These are phyloP conservation scores for Corydoras maculifer DNA, from an alignment of 2,113 vertebrate genomes.

Conservation along the genomic window DNA sequence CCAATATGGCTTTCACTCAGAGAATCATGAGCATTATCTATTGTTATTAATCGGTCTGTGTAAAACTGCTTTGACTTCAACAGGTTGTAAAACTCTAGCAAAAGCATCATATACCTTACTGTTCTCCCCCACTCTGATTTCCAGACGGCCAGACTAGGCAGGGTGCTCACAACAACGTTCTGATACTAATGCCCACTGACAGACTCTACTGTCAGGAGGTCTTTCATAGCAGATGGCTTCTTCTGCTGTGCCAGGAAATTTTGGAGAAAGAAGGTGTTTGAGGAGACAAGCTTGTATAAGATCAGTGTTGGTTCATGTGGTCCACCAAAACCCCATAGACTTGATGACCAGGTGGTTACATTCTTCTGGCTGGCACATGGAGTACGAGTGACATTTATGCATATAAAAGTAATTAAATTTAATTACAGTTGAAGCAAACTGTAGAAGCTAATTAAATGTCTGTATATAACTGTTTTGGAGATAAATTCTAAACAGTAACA, in stretches of 20 bases:
- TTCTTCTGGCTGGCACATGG: too few species aligned
- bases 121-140: conserved; percentile 18
- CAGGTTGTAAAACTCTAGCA: conserved; percentile 28
- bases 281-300: not conserved
- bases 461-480: too few species aligned
- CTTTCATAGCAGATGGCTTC: conserved; percentile 40
- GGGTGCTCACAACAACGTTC: conserved; percentile 2
- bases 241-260: not conserved
- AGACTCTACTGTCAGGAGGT: conserved; percentile 36
- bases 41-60: not conserved
- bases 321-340: too few species aligned
- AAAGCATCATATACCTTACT: conserved; percentile 5
- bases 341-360: too few species aligned
- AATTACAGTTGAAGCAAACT: not conserved
- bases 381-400: not conserved
- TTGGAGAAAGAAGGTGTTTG: not conserved
- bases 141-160: conserved; percentile 28
- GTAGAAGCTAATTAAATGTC: too few species aligned
- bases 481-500: too few species aligned
- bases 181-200: conserved; percentile 43
- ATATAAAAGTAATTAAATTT: not conserved
- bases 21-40: too few species aligned
- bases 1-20: too few species aligned
- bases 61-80: conserved; percentile 13
- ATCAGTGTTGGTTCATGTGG: conserved; percentile 1